Evolutionary conservation across 2,797 vertebrate species (phyloP).

Genomic region (Schizothorax lantsangensis): DNA sequence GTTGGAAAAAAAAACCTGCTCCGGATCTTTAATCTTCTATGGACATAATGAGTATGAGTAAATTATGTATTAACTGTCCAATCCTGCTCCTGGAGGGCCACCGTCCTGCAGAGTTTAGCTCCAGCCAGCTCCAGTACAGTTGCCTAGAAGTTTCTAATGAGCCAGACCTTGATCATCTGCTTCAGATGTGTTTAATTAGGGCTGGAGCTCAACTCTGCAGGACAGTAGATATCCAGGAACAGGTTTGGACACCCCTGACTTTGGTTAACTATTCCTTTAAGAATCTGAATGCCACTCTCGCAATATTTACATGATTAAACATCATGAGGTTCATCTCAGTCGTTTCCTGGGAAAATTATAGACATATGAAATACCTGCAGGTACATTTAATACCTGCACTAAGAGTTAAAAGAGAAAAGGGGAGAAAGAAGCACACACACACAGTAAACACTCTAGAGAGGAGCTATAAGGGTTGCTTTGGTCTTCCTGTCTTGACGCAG

Average conservation of each 20-base stretch:
- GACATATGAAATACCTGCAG: slow-evolving; percentile 29
- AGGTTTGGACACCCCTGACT: background rate
- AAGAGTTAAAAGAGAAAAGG: slow-evolving; percentile 54
- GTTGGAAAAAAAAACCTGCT: background rate
- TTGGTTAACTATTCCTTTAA: background rate
- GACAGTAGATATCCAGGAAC: background rate
- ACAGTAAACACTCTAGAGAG: slow-evolving; percentile 37
- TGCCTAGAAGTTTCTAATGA: background rate
- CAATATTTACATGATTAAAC: slow-evolving; percentile 30
- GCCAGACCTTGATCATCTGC: background rate
- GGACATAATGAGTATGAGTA: slow-evolving; percentile 29
- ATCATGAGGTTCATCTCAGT: slow-evolving; percentile 25
- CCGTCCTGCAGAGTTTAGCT: background rate
- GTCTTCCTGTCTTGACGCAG: slow-evolving; percentile 58
- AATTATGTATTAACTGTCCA: background rate
- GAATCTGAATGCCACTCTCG: slow-evolving; percentile 15
- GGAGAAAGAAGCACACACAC: slow-evolving; percentile 10
- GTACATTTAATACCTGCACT: slow-evolving; percentile 7
- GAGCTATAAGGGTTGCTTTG: slow-evolving; percentile 63
- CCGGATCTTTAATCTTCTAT: background rate
- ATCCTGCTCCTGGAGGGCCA: background rate
- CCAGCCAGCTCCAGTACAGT: background rate
- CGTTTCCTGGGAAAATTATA: slow-evolving; percentile 15
- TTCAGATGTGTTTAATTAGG: background rate
- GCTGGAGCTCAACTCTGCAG: background rate